Evolutionary conservation across 2,888 invertebrate species (phyloP).

Genomic region (Myopa testacea): DNA sequence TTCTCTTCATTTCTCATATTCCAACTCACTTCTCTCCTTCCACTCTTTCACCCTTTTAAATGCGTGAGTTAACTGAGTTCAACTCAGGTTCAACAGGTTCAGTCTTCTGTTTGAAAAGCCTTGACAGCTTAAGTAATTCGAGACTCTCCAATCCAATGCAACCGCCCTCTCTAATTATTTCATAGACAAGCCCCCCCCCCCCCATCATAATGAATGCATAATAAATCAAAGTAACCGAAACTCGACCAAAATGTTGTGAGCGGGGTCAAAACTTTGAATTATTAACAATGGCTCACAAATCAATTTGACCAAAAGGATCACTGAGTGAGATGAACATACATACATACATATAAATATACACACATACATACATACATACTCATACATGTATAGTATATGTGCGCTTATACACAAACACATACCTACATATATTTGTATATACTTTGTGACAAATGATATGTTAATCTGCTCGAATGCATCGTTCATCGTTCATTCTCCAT

Average conservation of each 20-base stretch:
- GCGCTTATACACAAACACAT: background rate
- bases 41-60: too few relatives aligned
- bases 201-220: background rate
- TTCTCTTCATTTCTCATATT: too few relatives aligned
- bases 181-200: background rate
- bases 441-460: conserved; percentile 16
- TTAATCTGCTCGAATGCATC: conserved; percentile 1
- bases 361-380: background rate
- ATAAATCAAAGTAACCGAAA: conserved; percentile 18
- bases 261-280: conserved; percentile 5
- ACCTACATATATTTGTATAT: background rate
- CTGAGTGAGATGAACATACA: conserved; percentile 28
- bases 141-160: too few relatives aligned
- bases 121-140: too few relatives aligned
- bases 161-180: background rate
- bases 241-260: background rate
- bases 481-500: background rate
- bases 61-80: too few relatives aligned
- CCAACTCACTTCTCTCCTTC: too few relatives aligned
- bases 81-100: too few relatives aligned
- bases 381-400: too few relatives aligned
- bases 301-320: conserved; percentile 30
- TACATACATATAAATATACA: conserved; percentile 34
- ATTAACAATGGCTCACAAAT: conserved; percentile 15
- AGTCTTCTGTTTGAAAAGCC: too few relatives aligned